Percentiles rank a stretch among this genome's conserved stretches.
Evolutionary conservation across 2,113 vertebrate species (phyloP).

Genomic region (Carassius auratus): DNA sequence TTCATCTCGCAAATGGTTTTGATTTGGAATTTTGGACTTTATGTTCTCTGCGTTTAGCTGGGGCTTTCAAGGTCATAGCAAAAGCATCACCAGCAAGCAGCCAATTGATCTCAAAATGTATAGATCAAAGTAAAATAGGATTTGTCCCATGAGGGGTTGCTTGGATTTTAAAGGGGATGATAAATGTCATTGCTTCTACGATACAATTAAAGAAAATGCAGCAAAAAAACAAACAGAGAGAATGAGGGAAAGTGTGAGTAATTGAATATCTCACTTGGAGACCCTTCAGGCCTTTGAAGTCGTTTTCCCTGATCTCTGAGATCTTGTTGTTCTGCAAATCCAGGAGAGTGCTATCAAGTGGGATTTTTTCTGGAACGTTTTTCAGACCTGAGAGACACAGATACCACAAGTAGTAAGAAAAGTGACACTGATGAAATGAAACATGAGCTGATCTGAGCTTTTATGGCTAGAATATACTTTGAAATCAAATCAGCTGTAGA

Average conservation of each 20-base stretch:
- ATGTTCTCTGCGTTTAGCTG: background rate
- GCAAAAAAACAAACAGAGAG: background rate
- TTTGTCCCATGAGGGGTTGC: background rate
- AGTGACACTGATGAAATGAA: constrained; percentile 5
- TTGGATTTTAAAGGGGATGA: background rate
- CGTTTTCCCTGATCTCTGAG: constrained; percentile 92
- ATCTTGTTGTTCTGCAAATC: constrained; percentile 99
- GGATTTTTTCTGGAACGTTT: constrained; percentile 85
- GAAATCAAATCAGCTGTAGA: constrained; percentile 6
- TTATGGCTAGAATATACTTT: background rate
- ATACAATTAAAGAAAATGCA: constrained; percentile 7
- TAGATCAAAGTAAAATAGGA: background rate
- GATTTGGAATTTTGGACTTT: background rate
- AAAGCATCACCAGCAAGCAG: background rate
- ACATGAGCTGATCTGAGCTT: background rate
- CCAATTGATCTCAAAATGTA: background rate
- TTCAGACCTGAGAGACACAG: constrained; percentile 80
- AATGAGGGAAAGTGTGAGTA: background rate
- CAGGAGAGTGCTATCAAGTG: constrained; percentile 87
- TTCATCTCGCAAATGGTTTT: background rate
- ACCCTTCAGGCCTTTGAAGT: constrained; percentile 93
- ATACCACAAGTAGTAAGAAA: constrained; percentile 35
- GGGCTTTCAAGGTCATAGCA: background rate
- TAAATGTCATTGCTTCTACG: background rate
- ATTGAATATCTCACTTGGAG: constrained; percentile 84